Percentiles rank a stretch among this genome's conserved stretches.
These are phyloP conservation scores for Ceratitis capitata DNA, from an alignment of 1,140 invertebrate genomes.

Conservation along the genomic window DNA sequence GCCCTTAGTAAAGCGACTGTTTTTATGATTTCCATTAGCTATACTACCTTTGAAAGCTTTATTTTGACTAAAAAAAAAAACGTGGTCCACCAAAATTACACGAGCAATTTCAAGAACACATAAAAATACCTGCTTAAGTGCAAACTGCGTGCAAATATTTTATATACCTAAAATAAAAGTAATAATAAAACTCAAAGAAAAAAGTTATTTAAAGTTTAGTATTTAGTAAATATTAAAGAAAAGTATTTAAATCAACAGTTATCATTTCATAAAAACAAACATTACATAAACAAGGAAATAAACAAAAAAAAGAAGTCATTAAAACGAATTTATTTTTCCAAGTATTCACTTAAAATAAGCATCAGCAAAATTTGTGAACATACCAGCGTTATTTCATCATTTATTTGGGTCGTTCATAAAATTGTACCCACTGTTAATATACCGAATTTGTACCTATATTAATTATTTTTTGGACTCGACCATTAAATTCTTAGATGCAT, in stretches of 20 bases:
- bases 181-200: background rate
- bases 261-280: too few species aligned
- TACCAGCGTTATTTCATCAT: background rate
- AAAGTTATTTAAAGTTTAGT: too few species aligned
- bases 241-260: too few species aligned
- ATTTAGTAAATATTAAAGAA: too few species aligned
- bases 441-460: too few species aligned
- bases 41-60: background rate
- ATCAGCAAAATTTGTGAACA: background rate
- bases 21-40: background rate
- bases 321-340: background rate
- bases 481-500: too few species aligned
- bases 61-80: background rate
- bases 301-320: background rate
- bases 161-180: background rate
- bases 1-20: background rate
- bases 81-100: too few species aligned
- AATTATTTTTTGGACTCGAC: too few species aligned
- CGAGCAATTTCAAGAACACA: background rate
- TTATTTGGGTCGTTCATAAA: background rate
- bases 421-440: background rate
- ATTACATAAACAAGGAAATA: background rate
- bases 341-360: background rate
- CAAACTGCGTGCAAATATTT: background rate
- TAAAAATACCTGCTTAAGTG: background rate